These are phyloP conservation scores for Rhynchomys soricoides DNA, from an alignment of 2,113 vertebrate species.

Conservation along the genomic window DNA sequence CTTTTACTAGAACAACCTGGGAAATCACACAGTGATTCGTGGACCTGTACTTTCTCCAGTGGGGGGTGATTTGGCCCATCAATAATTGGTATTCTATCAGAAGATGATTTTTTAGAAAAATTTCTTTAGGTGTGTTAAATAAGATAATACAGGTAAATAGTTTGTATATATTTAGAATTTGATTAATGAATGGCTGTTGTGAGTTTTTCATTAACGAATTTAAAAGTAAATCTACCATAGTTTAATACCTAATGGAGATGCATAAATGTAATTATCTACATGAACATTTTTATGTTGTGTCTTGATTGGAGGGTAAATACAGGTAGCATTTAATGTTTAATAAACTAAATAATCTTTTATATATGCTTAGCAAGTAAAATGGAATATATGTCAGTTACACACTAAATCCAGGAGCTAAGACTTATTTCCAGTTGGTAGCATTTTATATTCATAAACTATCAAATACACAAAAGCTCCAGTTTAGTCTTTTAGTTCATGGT, in stretches of 20 bases:
- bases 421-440: not conserved
- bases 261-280: not conserved
- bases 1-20: not conserved
- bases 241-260: slow-evolving; percentile 12
- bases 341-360: not conserved
- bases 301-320: not conserved
- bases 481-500: not conserved
- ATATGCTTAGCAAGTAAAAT: not conserved
- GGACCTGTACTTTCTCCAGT: not conserved
- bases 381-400: not conserved
- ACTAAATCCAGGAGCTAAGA: not conserved
- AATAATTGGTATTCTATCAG: not conserved
- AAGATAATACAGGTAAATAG: not conserved
- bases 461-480: not conserved
- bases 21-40: not conserved
- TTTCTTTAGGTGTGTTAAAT: not conserved
- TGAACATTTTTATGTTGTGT: not conserved
- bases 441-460: slow-evolving; percentile 12
- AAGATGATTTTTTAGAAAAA: not conserved
- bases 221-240: not conserved
- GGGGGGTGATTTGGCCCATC: not conserved
- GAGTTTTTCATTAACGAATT: slow-evolving; percentile 38
- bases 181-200: not conserved
- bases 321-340: not conserved
- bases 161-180: not conserved